Percentiles rank a stretch among this genome's conserved stretches.
These are phyloP conservation scores for Anastatus disparis DNA, from an alignment of 1,140 invertebrate genomes.

Conservation along the genomic window DNA sequence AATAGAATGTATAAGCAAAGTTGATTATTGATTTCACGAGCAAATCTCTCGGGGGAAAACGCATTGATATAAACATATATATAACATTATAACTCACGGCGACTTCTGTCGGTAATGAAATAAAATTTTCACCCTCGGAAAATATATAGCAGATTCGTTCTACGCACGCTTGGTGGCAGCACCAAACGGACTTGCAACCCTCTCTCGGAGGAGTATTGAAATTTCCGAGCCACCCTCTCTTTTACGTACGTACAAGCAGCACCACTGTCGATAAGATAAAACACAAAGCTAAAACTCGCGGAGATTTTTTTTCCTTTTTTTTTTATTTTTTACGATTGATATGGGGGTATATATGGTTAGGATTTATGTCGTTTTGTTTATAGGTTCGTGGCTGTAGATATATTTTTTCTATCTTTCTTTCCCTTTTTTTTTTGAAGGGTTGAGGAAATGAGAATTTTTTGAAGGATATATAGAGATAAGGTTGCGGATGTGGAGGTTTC, in stretches of 20 bases:
- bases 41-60: too few species aligned
- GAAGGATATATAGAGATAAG: too few species aligned
- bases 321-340: conserved; percentile 21
- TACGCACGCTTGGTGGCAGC: conserved; percentile 63
- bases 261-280: conserved; percentile 36
- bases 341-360: neutral
- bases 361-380: conserved; percentile 8
- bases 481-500: too few species aligned
- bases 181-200: conserved; percentile 43
- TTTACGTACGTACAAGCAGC: too few species aligned
- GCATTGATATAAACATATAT: conserved; percentile 35
- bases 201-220: too few species aligned
- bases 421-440: too few species aligned
- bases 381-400: neutral
- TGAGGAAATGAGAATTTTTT: too few species aligned
- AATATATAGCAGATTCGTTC: conserved; percentile 29
- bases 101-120: conserved; percentile 49
- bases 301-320: neutral
- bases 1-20: too few species aligned
- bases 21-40: too few species aligned
- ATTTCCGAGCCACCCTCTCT: neutral
- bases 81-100: neutral
- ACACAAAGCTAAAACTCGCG: neutral
- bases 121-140: conserved; percentile 46
- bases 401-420: neutral